Conservation (phyloP, 2,113 vertebrate species). For the Cyanistes caeruleus region DNA sequence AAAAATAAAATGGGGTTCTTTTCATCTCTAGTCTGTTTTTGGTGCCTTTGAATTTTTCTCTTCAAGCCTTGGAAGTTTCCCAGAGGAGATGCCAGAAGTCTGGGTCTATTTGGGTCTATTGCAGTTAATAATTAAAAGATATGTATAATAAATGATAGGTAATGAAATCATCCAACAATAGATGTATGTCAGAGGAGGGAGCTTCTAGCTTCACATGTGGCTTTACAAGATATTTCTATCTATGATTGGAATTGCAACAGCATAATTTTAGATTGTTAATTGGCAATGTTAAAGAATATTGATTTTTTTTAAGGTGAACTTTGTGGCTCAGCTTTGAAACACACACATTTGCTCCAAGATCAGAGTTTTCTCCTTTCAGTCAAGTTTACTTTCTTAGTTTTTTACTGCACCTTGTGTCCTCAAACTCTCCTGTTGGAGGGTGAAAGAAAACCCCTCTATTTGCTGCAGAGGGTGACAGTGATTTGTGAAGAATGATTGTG, state of each 20-base stretch:
- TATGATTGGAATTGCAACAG: neutral
- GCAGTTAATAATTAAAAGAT: conserved; percentile 42
- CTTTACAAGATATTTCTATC: neutral
- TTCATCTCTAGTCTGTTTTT: neutral
- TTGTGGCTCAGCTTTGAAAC: neutral
- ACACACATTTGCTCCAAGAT: neutral
- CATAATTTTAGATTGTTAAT: conserved; percentile 12
- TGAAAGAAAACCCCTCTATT: neutral
- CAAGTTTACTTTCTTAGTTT: neutral
- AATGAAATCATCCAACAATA: conserved; percentile 41
- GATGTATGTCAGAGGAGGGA: neutral
- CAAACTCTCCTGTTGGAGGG: neutral
- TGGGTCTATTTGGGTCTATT: conserved; percentile 15
- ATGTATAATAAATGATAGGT: conserved; percentile 32
- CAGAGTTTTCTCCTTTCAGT: neutral
- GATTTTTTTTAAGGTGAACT: neutral
- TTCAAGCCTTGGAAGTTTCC: neutral
- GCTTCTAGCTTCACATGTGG: neutral
- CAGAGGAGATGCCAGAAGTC: neutral
- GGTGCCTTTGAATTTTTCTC: neutral
- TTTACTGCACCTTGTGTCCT: neutral
- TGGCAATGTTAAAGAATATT: neutral
- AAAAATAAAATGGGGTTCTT: neutral
- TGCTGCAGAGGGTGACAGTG: neutral
- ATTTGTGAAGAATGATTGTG: neutral